These are phyloP conservation scores for Rhagium mordax DNA, from an alignment of 2,888 invertebrate species.

Conservation along the genomic window DNA sequence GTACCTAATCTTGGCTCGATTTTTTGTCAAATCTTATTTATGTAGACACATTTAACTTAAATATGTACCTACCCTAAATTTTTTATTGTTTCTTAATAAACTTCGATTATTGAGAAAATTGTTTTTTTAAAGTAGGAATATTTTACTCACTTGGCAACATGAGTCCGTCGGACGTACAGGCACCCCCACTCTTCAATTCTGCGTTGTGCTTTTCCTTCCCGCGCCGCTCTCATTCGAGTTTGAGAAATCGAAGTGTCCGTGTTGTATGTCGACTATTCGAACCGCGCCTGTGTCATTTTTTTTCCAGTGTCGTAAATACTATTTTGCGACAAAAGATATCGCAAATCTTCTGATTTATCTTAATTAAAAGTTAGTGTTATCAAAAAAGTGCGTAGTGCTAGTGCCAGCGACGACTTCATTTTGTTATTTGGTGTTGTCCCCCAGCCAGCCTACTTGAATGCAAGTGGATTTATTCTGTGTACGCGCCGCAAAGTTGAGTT, in stretches of 20 bases:
- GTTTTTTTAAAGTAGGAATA: slow-evolving; percentile 12
- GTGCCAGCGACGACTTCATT: slow-evolving; percentile 29
- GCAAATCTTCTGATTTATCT: slow-evolving; percentile 22
- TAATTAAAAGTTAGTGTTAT: not conserved
- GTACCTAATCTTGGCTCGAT: too few relatives aligned
- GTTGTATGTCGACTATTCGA: slow-evolving; percentile 35
- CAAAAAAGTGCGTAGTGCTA: slow-evolving; percentile 21
- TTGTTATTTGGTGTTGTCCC: slow-evolving; percentile 31
- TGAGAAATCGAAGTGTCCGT: slow-evolving; percentile 47
- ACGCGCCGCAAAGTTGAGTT: slow-evolving; percentile 46
- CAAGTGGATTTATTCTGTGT: slow-evolving; percentile 48
- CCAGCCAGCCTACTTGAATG: slow-evolving; percentile 42
- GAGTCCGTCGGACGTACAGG: slow-evolving; percentile 41
- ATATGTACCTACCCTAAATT: too few relatives aligned
- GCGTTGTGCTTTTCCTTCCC: slow-evolving; percentile 59
- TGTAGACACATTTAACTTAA: too few relatives aligned
- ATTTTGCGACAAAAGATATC: slow-evolving; percentile 38
- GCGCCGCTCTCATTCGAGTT: slow-evolving; percentile 63
- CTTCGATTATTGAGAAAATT: not conserved
- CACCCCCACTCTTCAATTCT: slow-evolving; percentile 53
- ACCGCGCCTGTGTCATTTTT: slow-evolving; percentile 52
- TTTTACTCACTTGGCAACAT: slow-evolving; percentile 24
- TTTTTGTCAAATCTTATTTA: too few relatives aligned
- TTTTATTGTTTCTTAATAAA: too few relatives aligned
- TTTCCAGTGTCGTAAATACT: slow-evolving; percentile 45